Conservation (phyloP, 2,797 vertebrate genomes). For the Graptemys geographica region DNA sequence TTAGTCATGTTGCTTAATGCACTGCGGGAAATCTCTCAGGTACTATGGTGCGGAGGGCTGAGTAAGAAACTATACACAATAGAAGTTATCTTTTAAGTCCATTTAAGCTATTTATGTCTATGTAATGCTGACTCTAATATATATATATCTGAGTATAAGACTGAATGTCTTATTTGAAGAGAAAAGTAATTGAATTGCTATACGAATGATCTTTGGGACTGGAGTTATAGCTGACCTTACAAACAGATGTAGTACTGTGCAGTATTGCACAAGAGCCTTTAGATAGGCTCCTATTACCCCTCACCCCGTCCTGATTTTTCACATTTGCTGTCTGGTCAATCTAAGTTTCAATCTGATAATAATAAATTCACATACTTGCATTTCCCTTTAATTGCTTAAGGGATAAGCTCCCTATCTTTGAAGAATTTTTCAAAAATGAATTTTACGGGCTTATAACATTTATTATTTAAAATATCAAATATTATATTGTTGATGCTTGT, state of each 20-base stretch:
- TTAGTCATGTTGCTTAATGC: slow-evolving; percentile 57
- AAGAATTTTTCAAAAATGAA: not conserved
- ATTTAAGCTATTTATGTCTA: slow-evolving; percentile 12
- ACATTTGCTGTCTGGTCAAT: too few species aligned
- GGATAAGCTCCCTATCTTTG: not conserved
- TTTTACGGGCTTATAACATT: not conserved
- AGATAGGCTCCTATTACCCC: not conserved
- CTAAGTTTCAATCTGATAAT: slow-evolving; percentile 57
- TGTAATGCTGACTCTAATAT: too few species aligned
- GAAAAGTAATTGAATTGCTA: too few species aligned
- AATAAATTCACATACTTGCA: slow-evolving; percentile 1
- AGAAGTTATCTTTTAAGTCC: slow-evolving; percentile 29
- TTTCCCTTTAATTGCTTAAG: not conserved
- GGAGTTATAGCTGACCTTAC: too few species aligned
- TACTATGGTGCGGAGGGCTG: not conserved
- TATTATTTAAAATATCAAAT: not conserved
- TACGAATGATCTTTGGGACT: too few species aligned
- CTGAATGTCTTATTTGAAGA: too few species aligned
- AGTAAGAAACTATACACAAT: slow-evolving; percentile 13
- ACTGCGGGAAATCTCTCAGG: not conserved
- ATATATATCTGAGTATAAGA: too few species aligned
- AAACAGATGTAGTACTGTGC: too few species aligned
- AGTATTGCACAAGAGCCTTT: too few species aligned
- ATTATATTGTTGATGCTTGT: not conserved
- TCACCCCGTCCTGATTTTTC: too few species aligned